Evolutionary conservation across 1,140 invertebrate species (phyloP).

Genomic region (Nasonia vitripennis): DNA sequence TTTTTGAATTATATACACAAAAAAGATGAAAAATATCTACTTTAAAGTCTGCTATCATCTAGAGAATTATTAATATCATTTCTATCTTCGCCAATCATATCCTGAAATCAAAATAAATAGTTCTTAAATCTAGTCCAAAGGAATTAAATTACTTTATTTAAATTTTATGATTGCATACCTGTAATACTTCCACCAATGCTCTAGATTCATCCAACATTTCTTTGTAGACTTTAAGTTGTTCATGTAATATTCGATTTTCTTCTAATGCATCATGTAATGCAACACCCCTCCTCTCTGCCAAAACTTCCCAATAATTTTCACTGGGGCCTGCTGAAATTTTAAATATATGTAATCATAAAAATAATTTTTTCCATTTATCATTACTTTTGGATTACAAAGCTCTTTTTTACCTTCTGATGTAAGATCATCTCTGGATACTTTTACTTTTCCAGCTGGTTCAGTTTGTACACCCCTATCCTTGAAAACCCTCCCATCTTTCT

Average conservation of each 20-base stretch:
- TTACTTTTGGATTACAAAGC: not conserved
- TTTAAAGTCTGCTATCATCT: conserved; percentile 66
- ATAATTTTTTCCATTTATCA: not conserved
- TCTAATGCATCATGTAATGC: conserved; percentile 80
- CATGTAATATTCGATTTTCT: conserved; percentile 80
- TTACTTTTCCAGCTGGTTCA: conserved; percentile 68
- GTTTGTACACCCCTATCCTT: conserved; percentile 77
- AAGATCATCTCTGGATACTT: conserved; percentile 78
- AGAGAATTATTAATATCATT: conserved; percentile 70
- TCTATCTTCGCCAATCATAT: conserved; percentile 70
- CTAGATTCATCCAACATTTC: conserved; percentile 82
- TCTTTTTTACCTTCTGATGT: conserved; percentile 73
- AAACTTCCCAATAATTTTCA: conserved; percentile 81
- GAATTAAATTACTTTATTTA: conserved; percentile 27
- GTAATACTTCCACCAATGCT: conserved; percentile 80
- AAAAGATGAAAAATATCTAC: conserved; percentile 26
- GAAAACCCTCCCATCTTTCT: conserved; percentile 67
- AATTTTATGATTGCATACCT: conserved; percentile 70
- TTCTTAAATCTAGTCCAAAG: conserved; percentile 29
- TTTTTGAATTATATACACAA: conserved; percentile 5
- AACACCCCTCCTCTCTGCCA: conserved; percentile 80
- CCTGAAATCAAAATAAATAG: conserved; percentile 60
- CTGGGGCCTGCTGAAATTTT: conserved; percentile 74
- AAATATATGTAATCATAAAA: conserved; percentile 45
- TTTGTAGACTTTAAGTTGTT: conserved; percentile 80